Conservation (phyloP, 2,888 invertebrate genomes). For the Aproaerema taeniolella region DNA sequence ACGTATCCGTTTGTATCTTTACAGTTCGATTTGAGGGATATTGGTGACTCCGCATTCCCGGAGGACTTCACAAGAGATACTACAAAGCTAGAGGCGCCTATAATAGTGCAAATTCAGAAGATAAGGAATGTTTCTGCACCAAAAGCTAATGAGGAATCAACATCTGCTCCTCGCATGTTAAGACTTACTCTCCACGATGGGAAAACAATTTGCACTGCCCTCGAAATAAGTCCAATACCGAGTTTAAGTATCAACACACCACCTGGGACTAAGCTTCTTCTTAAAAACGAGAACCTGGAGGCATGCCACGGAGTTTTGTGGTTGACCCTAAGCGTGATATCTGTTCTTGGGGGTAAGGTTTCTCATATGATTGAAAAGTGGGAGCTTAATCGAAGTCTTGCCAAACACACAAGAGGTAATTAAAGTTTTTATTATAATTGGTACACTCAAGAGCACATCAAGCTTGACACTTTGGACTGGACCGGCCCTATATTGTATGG, state of each 20-base stretch:
- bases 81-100: conserved; percentile 66
- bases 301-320: conserved; percentile 86
- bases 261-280: conserved; percentile 90
- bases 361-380: conserved; percentile 90
- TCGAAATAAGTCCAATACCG: conserved; percentile 85
- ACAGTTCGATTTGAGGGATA: conserved; percentile 87
- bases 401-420: conserved; percentile 78
- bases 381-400: conserved; percentile 83
- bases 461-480: too few relatives aligned
- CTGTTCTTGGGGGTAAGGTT: conserved; percentile 91
- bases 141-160: conserved; percentile 92
- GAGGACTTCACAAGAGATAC: conserved; percentile 80
- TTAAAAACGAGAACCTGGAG: conserved; percentile 61
- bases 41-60: conserved; percentile 86
- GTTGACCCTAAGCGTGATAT: conserved; percentile 81
- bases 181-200: conserved; percentile 93
- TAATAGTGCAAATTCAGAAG: conserved; percentile 93
- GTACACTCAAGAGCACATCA: too few relatives aligned
- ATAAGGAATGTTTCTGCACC: conserved; percentile 93
- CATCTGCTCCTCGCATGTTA: conserved; percentile 88
- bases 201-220: conserved; percentile 83
- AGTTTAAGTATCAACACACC: conserved; percentile 87
- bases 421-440: not conserved
- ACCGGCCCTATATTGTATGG: too few relatives aligned
- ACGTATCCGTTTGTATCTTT: too few relatives aligned